phyloP scores from a whole-genome alignment of 2,888 invertebrate species.

The Xestia xanthographa region DNA sequence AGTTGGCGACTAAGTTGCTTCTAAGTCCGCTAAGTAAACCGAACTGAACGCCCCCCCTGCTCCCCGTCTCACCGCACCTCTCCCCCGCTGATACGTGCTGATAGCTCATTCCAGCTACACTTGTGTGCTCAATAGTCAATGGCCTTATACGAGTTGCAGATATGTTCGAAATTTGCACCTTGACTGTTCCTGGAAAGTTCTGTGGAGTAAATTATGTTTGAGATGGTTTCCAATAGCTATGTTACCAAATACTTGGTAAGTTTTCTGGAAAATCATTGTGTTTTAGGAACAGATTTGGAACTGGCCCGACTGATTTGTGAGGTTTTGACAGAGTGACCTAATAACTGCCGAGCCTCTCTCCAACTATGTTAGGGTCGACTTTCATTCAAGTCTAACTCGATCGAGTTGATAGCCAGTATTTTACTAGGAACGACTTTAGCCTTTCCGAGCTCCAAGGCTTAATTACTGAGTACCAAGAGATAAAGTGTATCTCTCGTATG shows the following conservation, averaged over 20 bases:
- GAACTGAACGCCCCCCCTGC: constrained; percentile 28
- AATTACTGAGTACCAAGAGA: background rate
- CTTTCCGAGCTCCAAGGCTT: background rate
- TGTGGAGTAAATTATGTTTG: background rate
- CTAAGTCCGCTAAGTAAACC: constrained; percentile 70
- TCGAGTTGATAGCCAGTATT: background rate
- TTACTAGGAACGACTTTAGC: background rate
- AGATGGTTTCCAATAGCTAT: background rate
- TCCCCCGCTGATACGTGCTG: constrained; percentile 44
- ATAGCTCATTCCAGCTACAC: constrained; percentile 43
- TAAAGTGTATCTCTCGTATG: background rate
- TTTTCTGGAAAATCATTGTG: background rate
- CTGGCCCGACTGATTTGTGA: background rate
- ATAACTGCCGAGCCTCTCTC: background rate
- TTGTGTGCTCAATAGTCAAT: constrained; percentile 19
- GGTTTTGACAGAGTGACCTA: background rate
- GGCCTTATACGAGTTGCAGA: background rate
- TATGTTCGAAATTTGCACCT: constrained; percentile 19
- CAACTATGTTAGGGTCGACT: background rate
- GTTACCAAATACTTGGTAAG: background rate
- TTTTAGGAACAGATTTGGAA: background rate
- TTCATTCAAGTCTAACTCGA: background rate
- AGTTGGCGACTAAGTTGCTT: constrained; percentile 70
- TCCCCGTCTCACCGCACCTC: constrained; percentile 25
- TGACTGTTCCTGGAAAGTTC: background rate